These are phyloP conservation scores for Acanthochromis polyacanthus DNA, from an alignment of 2,113 vertebrate genomes.

Conservation along the genomic window DNA sequence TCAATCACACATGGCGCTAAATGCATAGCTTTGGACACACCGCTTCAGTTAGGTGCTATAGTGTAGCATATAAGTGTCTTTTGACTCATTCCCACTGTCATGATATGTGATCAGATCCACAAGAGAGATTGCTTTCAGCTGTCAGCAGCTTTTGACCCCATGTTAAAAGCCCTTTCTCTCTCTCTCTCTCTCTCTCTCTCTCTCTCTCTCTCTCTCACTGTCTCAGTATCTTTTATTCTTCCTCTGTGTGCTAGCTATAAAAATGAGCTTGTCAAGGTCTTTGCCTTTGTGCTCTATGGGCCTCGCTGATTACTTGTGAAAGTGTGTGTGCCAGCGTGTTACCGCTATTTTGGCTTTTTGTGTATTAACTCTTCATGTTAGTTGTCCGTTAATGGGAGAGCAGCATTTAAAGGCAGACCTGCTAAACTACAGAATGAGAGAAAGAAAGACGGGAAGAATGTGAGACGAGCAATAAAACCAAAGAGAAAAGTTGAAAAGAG, in stretches of 20 bases:
- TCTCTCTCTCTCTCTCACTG: constrained; percentile 16
- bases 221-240: constrained; percentile 10
- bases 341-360: constrained; percentile 15
- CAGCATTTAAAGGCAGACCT: constrained; percentile 13
- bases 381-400: constrained; percentile 28
- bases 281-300: constrained; percentile 17
- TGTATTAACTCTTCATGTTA: constrained; percentile 26
- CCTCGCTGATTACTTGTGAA: constrained; percentile 33
- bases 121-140: constrained; percentile 65
- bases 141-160: constrained; percentile 64
- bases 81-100: constrained; percentile 39
- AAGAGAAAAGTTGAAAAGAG: constrained; percentile 38
- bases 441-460: constrained; percentile 7
- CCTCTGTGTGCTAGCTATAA: constrained; percentile 29
- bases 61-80: constrained; percentile 5
- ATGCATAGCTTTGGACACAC: neutral
- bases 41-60: neutral
- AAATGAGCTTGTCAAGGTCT: constrained; percentile 33
- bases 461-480: constrained; percentile 21
- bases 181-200: constrained; percentile 11
- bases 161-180: constrained; percentile 39
- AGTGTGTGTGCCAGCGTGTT: constrained; percentile 21
- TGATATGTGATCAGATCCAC: constrained; percentile 59
- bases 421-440: constrained; percentile 28
- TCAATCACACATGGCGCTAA: neutral